Conservation (phyloP, 2,797 vertebrate genomes). For the Gambelia wislizenii region DNA sequence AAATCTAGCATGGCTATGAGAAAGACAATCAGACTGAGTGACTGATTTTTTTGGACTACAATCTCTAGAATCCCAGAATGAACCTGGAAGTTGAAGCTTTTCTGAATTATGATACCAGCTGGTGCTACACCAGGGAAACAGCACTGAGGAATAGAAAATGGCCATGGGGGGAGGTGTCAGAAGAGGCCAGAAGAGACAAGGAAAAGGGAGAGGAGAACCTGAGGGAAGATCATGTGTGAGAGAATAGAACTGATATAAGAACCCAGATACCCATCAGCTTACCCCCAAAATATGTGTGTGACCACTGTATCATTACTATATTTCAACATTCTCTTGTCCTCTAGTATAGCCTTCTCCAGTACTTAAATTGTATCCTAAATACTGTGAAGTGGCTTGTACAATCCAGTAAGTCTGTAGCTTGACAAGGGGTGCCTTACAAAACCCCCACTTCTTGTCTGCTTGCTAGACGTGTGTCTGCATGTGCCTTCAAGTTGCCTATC, state of each 20-base stretch:
- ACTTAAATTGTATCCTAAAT: neutral
- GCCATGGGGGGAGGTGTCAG: too few species aligned
- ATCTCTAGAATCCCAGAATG: neutral
- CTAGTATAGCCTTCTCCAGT: neutral
- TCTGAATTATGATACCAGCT: neutral
- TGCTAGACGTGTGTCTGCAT: too few species aligned
- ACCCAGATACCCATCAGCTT: too few species aligned
- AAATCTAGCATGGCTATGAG: too few species aligned
- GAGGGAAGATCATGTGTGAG: neutral
- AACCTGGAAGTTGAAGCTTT: too few species aligned
- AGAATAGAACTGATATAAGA: neutral
- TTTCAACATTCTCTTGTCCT: too few species aligned
- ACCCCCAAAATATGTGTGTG: too few species aligned
- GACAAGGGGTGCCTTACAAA: neutral
- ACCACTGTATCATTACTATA: too few species aligned
- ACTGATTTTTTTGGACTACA: neutral
- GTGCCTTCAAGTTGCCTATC: too few species aligned
- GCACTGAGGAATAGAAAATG: neutral
- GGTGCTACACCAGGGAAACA: neutral
- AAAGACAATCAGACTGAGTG: too few species aligned
- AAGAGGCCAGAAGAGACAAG: neutral
- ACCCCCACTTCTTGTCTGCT: neutral
- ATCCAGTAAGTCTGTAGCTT: neutral
- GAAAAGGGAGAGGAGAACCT: neutral
- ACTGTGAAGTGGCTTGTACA: neutral